Conservation (phyloP, 2,113 vertebrate species). For the Otus sunia region DNA sequence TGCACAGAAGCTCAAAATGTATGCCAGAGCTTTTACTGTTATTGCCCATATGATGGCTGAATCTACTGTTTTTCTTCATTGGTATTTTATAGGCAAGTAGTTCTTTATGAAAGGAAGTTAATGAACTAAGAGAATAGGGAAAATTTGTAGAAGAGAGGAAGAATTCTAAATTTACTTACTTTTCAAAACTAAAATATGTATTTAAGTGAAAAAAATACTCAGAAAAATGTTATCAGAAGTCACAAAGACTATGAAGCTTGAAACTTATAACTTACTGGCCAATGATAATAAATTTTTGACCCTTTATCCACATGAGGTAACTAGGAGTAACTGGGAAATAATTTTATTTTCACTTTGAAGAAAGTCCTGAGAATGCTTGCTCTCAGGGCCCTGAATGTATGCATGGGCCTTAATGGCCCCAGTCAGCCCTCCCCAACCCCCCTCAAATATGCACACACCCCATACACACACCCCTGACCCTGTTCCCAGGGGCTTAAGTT, state of each 20-base stretch:
- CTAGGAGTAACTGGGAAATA: neutral
- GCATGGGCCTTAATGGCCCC: neutral
- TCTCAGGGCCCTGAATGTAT: neutral
- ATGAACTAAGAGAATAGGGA: neutral
- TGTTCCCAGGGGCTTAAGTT: neutral
- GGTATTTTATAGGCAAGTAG: neutral
- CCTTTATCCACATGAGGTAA: neutral
- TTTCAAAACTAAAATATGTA: neutral
- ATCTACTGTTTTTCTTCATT: neutral
- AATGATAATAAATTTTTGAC: neutral
- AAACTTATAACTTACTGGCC: neutral
- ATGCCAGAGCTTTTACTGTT: neutral
- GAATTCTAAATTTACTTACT: neutral
- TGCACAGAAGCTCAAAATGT: neutral
- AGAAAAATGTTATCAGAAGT: neutral
- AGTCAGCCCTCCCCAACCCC: neutral
- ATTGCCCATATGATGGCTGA: neutral
- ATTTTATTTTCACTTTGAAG: neutral
- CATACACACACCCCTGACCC: accelerated
- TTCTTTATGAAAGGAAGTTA: neutral
- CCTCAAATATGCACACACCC: neutral
- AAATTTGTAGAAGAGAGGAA: neutral
- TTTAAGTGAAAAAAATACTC: neutral
- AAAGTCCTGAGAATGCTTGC: neutral
- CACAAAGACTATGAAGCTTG: neutral